phyloP scores from a whole-genome alignment of 2,888 invertebrate species.

The Drosophila emarginata region DNA sequence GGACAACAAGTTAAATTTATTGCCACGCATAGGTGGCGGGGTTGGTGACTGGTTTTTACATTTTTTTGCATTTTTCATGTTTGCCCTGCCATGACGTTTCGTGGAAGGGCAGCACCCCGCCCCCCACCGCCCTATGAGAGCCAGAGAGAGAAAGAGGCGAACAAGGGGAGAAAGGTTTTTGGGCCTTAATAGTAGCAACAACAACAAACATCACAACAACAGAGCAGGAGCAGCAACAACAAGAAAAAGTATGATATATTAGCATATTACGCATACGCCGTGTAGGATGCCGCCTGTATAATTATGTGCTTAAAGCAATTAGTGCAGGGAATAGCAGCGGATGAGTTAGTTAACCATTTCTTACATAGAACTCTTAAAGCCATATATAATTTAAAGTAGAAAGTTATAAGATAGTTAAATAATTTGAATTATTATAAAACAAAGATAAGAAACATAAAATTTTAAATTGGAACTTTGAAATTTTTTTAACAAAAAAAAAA shows the following conservation, averaged over 20 bases:
- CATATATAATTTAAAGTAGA: neutral
- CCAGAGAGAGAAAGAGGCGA: neutral
- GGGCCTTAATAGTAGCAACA: neutral
- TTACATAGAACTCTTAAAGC: neutral
- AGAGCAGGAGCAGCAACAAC: neutral
- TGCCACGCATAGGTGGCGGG: constrained; percentile 53
- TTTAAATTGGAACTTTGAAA: no score
- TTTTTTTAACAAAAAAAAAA: no score
- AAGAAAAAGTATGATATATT: constrained; percentile 64
- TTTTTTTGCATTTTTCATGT: constrained; percentile 66
- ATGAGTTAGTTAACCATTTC: constrained; percentile 39
- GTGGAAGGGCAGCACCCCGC: no score
- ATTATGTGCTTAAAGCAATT: constrained; percentile 65
- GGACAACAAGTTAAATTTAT: constrained; percentile 54
- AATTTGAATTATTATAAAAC: no score
- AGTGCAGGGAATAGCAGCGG: constrained; percentile 40
- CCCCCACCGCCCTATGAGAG: no score
- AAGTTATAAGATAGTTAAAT: no score
- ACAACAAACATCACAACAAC: neutral
- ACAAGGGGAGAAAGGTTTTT: neutral
- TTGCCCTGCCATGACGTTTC: constrained; percentile 56
- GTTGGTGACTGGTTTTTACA: constrained; percentile 46
- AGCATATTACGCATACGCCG: constrained; percentile 65
- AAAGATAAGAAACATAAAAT: no score
- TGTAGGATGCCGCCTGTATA: constrained; percentile 51